phyloP scores from a whole-genome alignment of 1,140 invertebrate genomes.

The Aphaenogaster rudis region DNA sequence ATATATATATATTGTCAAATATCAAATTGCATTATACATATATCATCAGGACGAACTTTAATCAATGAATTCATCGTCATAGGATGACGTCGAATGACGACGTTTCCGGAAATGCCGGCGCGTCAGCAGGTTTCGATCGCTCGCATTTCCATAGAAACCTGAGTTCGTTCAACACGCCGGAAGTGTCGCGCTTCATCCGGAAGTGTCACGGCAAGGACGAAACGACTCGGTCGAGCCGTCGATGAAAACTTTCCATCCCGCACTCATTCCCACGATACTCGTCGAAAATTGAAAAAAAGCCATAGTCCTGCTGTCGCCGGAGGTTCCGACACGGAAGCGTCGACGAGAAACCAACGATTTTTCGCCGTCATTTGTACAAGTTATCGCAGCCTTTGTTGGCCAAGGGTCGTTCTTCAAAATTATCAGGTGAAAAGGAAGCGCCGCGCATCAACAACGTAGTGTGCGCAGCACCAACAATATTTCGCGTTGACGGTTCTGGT shows the following conservation, averaged over 20 bases:
- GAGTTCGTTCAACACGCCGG: constrained; percentile 61
- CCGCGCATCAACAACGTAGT: neutral
- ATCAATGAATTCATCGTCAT: constrained; percentile 62
- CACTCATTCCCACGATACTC: constrained; percentile 29
- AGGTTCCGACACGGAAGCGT: constrained; percentile 24
- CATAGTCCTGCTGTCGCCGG: constrained; percentile 30
- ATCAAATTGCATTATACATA: constrained; percentile 25
- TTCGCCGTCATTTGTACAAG: constrained; percentile 54
- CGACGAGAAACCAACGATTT: constrained; percentile 40
- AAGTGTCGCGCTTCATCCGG: constrained; percentile 70
- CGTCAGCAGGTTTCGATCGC: constrained; percentile 71
- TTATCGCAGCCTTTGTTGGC: constrained; percentile 57
- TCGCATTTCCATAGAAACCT: constrained; percentile 70
- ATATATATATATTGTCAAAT: constrained; percentile 1
- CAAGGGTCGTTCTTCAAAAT: constrained; percentile 50
- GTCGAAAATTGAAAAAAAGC: constrained; percentile 57
- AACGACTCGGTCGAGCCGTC: constrained; percentile 54
- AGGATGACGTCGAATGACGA: constrained; percentile 62
- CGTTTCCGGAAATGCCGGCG: constrained; percentile 50
- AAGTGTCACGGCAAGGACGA: constrained; percentile 64
- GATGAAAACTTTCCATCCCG: constrained; percentile 46
- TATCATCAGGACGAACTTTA: constrained; percentile 53
- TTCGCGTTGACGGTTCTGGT: constrained; percentile 33
- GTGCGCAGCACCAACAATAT: constrained; percentile 15
- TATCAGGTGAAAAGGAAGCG: constrained; percentile 43